Evolutionary conservation across 1,140 invertebrate genomes (phyloP), one percentile per base, ranked within the genome.

Genomic region (Papilio polytes): DNA sequence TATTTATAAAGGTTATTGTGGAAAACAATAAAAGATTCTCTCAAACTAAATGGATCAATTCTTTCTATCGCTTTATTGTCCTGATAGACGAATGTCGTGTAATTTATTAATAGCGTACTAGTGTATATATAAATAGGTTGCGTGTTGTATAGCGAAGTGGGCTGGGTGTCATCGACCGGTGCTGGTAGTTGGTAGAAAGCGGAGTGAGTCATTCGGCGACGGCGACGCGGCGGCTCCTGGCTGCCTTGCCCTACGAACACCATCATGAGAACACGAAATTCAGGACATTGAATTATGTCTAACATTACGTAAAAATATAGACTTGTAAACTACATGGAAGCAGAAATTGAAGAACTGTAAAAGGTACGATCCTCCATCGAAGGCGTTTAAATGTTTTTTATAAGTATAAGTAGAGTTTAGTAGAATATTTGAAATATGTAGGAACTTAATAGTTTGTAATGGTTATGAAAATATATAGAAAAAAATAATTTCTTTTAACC

Each of bases 91-190:
- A 63, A 63, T 70, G 13, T 70, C 59, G 10, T 63, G 12, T 81
- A 48, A 76, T 31, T 46, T 81, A 77, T 81, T 79, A 80, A 82
- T 80, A 81, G 76, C 79, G 85, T 80, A 80, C 81, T 80, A 81
- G 76, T 77, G 85, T 80, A 83, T 53, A 74, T 66, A 80, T 76
- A 78, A 80, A 84, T 83, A 80, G 81, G 83, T 80, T 81, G 51
- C 15, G 73, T n/a, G 53, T 18, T 56, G 18, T 78, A 59, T 78
- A 78, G 72, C 78, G 63, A 85, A 85, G 80, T 77, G 80, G 81
- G 78, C 74, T 80, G 73, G 80, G 86, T 87, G 89, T 90, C 88
- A 88, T 89, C 89, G 88, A 89, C 88, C 89, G 87, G 81, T 86
- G 80, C 76, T 81, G 36, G 82, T 80, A 78, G 80, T 59, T 84